Percentiles rank a stretch among this genome's conserved stretches.
Evolutionary conservation across 2,888 invertebrate genomes (phyloP).

Genomic region (Campaea margaritaria): DNA sequence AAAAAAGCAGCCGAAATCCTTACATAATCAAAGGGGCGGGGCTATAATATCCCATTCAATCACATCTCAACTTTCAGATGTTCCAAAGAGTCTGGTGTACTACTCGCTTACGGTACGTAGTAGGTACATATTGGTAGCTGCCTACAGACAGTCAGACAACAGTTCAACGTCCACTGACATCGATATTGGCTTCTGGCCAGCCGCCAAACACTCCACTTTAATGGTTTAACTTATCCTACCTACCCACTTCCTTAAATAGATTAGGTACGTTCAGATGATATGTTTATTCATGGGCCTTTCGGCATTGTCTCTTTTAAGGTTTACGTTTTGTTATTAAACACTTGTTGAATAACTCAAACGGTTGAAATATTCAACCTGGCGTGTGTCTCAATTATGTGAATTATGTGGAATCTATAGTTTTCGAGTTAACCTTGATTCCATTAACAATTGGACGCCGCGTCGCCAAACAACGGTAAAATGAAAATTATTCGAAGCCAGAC

Average conservation of each 20-base stretch:
- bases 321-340: constrained; percentile 13
- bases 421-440: too few species aligned
- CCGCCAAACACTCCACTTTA: constrained; percentile 77
- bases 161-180: constrained; percentile 74
- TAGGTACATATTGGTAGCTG: constrained; percentile 1
- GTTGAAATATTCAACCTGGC: not conserved
- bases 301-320: constrained; percentile 13
- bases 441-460: too few species aligned
- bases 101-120: too few species aligned
- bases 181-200: constrained; percentile 72
- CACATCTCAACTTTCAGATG: too few species aligned
- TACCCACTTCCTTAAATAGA: constrained; percentile 74
- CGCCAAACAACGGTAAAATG: too few species aligned
- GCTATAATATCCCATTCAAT: too few species aligned
- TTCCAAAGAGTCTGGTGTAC: too few species aligned
- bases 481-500: too few species aligned
- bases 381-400: too few species aligned
- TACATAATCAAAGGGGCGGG: too few species aligned
- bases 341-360: constrained; percentile 7
- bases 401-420: too few species aligned
- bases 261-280: constrained; percentile 32
- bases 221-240: constrained; percentile 65
- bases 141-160: constrained; percentile 58
- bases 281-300: constrained; percentile 30
- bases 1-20: too few species aligned